These are phyloP conservation scores for Oreochromis mossambicus DNA, from an alignment of 2,797 vertebrate genomes.

Conservation along the genomic window DNA sequence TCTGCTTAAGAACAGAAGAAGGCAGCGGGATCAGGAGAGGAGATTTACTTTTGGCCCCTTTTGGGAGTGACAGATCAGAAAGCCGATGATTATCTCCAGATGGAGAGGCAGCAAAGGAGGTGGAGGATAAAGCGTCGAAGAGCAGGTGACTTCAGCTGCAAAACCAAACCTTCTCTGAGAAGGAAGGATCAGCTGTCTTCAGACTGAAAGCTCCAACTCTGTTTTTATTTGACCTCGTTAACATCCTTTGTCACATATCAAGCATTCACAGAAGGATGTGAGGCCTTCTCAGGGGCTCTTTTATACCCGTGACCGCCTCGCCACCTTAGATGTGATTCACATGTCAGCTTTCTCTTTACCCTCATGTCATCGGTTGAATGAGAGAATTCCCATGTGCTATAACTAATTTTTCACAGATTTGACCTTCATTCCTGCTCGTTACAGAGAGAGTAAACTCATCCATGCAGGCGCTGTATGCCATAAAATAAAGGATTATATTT, in stretches of 20 bases:
- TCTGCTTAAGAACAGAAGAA: not conserved
- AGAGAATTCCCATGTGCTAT: not conserved
- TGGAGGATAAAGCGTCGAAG: not conserved
- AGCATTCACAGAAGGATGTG: not conserved
- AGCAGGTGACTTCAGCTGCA: not conserved
- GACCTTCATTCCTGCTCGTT: not conserved
- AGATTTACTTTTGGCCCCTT: slow-evolving; percentile 21
- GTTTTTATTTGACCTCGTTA: not conserved
- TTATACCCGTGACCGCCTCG: not conserved
- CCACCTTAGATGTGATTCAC: slow-evolving; percentile 3
- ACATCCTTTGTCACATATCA: slow-evolving; percentile 14
- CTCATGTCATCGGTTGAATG: not conserved
- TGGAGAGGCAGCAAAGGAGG: not conserved
- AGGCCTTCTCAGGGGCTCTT: slow-evolving; percentile 11
- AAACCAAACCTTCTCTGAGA: not conserved
- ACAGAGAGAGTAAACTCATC: not conserved
- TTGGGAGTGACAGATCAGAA: slow-evolving; percentile 17
- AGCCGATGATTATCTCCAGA: slow-evolving; percentile 12
- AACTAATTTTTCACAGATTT: not conserved
- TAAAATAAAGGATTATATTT: not conserved
- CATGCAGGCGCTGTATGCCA: not conserved
- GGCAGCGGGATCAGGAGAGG: not conserved
- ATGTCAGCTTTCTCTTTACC: not conserved
- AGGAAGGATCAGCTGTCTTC: not conserved
- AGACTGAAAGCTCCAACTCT: not conserved